Evolutionary conservation across 2,113 vertebrate genomes (phyloP).

Genomic region (Sylvilagus bachmani): DNA sequence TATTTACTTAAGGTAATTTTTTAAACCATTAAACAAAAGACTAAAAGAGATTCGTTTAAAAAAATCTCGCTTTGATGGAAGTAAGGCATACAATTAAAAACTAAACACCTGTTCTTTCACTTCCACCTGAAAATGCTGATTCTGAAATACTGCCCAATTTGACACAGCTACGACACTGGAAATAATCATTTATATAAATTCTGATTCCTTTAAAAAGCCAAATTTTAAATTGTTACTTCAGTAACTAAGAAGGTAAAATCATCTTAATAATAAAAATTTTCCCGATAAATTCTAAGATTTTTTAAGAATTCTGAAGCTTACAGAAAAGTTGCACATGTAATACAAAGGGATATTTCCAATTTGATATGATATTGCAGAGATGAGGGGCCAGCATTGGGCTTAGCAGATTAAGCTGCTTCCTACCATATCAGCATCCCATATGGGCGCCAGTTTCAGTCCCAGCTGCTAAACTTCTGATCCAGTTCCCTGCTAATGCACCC

Average conservation of each 20-base stretch:
- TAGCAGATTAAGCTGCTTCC: too few species aligned
- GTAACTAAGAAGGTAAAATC: neutral
- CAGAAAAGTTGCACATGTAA: neutral
- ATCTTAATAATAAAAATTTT: neutral
- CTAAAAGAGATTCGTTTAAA: neutral
- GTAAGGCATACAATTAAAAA: neutral
- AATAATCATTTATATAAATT: neutral
- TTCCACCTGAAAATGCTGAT: neutral
- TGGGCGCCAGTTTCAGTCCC: too few species aligned
- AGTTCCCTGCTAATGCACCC: too few species aligned
- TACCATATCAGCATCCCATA: too few species aligned
- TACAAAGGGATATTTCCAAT: neutral
- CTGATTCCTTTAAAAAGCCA: neutral
- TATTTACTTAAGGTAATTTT: neutral
- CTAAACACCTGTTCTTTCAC: neutral
- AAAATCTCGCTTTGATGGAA: neutral
- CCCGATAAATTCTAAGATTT: neutral
- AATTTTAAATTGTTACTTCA: slow-evolving; percentile 17
- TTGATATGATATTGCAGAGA: neutral
- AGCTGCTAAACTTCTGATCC: too few species aligned
- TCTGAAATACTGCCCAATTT: neutral
- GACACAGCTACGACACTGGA: neutral
- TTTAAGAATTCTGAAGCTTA: neutral
- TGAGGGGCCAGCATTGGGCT: neutral
- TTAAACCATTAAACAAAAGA: neutral